Base-by-base conservation (phyloP, 2,888 invertebrate genomes). In the Drosophila picticornis region DNA sequence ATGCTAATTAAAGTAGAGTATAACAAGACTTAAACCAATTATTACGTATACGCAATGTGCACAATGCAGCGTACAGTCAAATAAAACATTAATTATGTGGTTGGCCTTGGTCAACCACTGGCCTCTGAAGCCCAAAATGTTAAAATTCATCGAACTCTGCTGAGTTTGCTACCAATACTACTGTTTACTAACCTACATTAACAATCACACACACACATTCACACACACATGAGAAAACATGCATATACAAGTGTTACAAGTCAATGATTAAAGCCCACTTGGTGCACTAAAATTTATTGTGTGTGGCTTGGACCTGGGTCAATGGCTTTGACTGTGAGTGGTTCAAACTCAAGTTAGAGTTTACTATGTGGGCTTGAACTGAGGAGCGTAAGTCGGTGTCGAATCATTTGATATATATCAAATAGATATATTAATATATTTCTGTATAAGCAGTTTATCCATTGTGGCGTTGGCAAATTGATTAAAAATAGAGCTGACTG, bases 91-190 rank as follows among this genome's bases (percentile, higher is more conserved):
- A 86, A 90, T 90, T 89, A 77, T 62, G 76, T 61, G 56, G 91
- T 73, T 84, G 85, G 89, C 85, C 85, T 81, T 85, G 84, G 78
- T 72, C 76, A 72, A 61, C 48, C 81, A 53, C 60, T 32, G 66
- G 53, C 40, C 40, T 48, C 71, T 13, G 72, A 25, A 40, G 73
- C 63, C 66, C 43, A 61, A 83, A 84, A 78, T 68, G 86, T 70
- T 74, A 66, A 83, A 73, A 85, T 74, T 69, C 90, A 87, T 83
- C 85, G 85, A 86, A 86, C 90, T 90, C 84, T 75, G 36, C 9
- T 56, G 71, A 59, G 65, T 67, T 74, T 31, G 11, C 29, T 25
- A 38, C 36, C 36, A 38, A 27, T 65, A 81, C 53, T 70, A 56
- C 69, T 75, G 78, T 74, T 87, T 77, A 73, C 58, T 73, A 70